A percentile compares a stretch with the other conserved stretches of the same genome.
Evolutionary conservation across 2,888 invertebrate genomes (phyloP).

Genomic region (Taphrorychus bicolor): DNA sequence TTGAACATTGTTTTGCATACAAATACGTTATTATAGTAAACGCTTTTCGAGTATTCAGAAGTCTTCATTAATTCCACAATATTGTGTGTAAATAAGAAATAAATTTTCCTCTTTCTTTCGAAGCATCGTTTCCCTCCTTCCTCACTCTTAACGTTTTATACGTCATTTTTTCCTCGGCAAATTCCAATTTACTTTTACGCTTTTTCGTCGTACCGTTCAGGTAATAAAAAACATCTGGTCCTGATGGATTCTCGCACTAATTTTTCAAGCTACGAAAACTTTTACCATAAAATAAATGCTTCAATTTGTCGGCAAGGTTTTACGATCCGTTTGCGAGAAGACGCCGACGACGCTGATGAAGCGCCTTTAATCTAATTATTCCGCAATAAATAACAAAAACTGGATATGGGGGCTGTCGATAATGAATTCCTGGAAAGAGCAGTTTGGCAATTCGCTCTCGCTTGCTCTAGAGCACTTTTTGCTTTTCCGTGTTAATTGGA

Average conservation of each 20-base stretch:
- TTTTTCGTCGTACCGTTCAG: slow-evolving; percentile 35
- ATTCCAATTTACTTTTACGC: slow-evolving; percentile 41
- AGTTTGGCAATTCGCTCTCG: not conserved
- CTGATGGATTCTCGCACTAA: slow-evolving; percentile 42
- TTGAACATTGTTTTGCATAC: no score
- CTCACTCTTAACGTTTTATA: slow-evolving; percentile 1
- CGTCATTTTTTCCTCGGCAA: slow-evolving; percentile 1
- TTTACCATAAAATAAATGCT: slow-evolving; percentile 43
- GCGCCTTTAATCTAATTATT: slow-evolving; percentile 38
- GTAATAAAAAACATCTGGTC: slow-evolving; percentile 42
- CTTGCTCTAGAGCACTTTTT: not conserved
- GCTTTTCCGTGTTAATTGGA: not conserved
- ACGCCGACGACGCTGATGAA: slow-evolving; percentile 27
- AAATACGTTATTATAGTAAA: no score
- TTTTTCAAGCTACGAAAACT: slow-evolving; percentile 41
- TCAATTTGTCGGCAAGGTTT: slow-evolving; percentile 41
- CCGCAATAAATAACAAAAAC: slow-evolving; percentile 30
- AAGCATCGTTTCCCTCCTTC: not conserved
- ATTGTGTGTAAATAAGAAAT: not conserved
- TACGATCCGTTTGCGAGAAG: slow-evolving; percentile 25
- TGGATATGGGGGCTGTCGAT: not conserved
- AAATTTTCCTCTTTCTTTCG: not conserved
- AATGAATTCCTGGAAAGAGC: not conserved
- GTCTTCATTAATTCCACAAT: no score
- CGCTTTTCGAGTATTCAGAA: no score